phyloP scores from a whole-genome alignment of 1,140 invertebrate species.

The Drosophila tani region DNA sequence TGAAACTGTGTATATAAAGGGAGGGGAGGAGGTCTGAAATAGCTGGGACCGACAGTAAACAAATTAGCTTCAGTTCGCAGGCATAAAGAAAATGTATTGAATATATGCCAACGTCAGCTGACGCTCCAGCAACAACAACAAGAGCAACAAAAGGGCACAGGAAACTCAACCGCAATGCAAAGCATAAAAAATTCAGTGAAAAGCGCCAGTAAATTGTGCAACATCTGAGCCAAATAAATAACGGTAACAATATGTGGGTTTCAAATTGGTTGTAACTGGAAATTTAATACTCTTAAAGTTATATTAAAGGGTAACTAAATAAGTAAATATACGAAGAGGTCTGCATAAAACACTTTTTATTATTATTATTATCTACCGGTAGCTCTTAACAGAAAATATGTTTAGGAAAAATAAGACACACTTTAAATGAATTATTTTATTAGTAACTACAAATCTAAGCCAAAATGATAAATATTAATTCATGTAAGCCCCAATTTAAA shows the following conservation, averaged over 20 bases:
- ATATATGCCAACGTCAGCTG: slow-evolving; percentile 79
- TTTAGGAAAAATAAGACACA: no score
- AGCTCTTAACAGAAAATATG: no score
- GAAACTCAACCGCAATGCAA: slow-evolving; percentile 64
- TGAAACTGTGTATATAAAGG: neutral
- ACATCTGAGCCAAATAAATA: slow-evolving; percentile 79
- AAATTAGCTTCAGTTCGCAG: slow-evolving; percentile 74
- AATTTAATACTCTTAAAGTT: neutral
- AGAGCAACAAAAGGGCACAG: slow-evolving; percentile 8
- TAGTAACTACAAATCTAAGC: no score
- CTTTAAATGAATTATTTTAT: no score
- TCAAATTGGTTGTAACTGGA: neutral
- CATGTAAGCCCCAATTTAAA: neutral
- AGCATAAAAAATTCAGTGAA: slow-evolving; percentile 39
- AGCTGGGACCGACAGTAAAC: slow-evolving; percentile 60
- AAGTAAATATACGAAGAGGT: no score
- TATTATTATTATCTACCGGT: neutral
- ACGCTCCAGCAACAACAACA: slow-evolving; percentile 48
- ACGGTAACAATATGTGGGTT: slow-evolving; percentile 24
- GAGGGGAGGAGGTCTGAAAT: neutral
- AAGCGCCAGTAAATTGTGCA: slow-evolving; percentile 67
- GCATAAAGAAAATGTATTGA: slow-evolving; percentile 69
- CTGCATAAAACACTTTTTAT: no score
- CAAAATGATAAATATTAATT: no score
- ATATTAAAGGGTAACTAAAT: no score